Evolutionary conservation across 1,140 invertebrate genomes (phyloP).

Genomic region (Orchestia grillus): DNA sequence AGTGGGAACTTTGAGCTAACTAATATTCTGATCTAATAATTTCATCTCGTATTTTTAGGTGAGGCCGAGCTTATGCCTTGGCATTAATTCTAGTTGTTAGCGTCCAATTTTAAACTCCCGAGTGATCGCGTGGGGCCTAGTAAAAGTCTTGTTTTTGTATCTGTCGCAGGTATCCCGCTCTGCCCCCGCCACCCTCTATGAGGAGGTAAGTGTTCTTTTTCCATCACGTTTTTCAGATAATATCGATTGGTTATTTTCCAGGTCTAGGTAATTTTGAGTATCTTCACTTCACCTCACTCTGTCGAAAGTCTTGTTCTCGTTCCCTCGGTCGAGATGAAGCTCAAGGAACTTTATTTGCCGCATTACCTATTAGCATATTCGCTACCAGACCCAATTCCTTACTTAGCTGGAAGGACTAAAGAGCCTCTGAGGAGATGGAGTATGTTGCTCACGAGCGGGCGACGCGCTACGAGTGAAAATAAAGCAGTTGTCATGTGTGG

Average conservation of each 20-base stretch:
- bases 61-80: neutral
- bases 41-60: neutral
- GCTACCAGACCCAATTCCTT: no score
- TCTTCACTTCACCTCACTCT: neutral
- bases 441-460: no score
- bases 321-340: neutral
- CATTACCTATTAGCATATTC: no score
- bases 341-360: neutral
- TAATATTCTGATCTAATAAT: no score
- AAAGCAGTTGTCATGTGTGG: no score
- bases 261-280: neutral
- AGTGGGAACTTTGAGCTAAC: no score
- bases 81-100: neutral
- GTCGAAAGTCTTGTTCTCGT: neutral
- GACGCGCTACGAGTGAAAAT: no score
- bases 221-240: neutral
- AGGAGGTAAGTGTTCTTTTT: conserved; percentile 39
- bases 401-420: no score
- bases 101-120: neutral
- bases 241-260: neutral
- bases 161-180: conserved; percentile 5
- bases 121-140: neutral
- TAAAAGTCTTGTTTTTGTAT: neutral
- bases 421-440: no score
- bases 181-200: neutral